Conservation (phyloP, 2,888 invertebrate genomes). For the Agapetus fuscipes region DNA sequence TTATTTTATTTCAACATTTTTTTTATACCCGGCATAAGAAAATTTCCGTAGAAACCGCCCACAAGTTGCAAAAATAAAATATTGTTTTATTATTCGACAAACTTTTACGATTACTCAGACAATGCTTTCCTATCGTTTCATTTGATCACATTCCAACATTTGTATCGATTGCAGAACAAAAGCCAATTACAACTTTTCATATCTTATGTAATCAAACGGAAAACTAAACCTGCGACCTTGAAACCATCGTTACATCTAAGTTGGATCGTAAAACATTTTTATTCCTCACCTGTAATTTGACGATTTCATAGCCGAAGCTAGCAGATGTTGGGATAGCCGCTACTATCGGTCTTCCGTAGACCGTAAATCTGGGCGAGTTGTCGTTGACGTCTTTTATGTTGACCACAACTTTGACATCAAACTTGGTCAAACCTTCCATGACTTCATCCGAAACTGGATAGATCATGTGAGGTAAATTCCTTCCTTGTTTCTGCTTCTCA, state of each 20-base stretch:
- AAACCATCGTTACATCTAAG: too few relatives aligned
- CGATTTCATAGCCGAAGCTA: constrained; percentile 71
- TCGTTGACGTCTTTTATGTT: constrained; percentile 75
- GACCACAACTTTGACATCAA: constrained; percentile 72
- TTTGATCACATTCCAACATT: too few relatives aligned
- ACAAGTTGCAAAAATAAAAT: too few relatives aligned
- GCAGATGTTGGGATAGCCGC: constrained; percentile 76
- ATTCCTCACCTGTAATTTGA: constrained; percentile 57
- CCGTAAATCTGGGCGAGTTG: constrained; percentile 67
- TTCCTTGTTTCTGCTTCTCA: constrained; percentile 48
- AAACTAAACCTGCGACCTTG: too few relatives aligned
- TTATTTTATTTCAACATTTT: too few relatives aligned
- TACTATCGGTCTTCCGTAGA: constrained; percentile 66
- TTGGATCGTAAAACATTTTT: too few relatives aligned
- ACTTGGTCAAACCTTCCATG: constrained; percentile 59
- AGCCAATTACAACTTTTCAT: background rate
- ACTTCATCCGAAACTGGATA: constrained; percentile 68
- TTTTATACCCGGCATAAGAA: too few relatives aligned
- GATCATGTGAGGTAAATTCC: constrained; percentile 63
- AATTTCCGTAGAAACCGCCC: too few relatives aligned
- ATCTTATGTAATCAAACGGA: background rate
- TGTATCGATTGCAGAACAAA: background rate
- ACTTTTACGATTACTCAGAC: too few relatives aligned
- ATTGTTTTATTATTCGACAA: too few relatives aligned
- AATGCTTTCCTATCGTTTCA: too few relatives aligned